These are phyloP conservation scores for Brotula barbata DNA, from an alignment of 2,797 vertebrate species.

Conservation along the genomic window DNA sequence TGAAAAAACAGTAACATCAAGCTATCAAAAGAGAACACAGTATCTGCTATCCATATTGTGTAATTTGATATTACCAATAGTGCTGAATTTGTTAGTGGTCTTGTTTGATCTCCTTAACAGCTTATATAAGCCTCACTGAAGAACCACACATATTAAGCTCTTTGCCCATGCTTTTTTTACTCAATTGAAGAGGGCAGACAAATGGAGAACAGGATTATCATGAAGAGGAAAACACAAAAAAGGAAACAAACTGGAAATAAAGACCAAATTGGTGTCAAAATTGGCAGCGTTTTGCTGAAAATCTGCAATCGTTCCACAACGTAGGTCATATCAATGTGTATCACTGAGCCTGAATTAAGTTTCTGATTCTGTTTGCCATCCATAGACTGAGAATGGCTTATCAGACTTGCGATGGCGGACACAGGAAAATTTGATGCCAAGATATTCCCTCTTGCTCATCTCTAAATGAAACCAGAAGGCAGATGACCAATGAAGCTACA, in stretches of 20 bases:
- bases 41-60: neutral
- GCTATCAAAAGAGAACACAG: too few relatives aligned
- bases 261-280: neutral
- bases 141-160: neutral
- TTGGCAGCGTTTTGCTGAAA: neutral
- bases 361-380: neutral
- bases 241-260: neutral
- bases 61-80: too few relatives aligned
- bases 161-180: neutral
- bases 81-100: neutral
- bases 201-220: neutral
- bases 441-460: neutral
- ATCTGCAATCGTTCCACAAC: too few relatives aligned
- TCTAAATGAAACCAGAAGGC: neutral
- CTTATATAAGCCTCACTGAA: neutral
- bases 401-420: neutral
- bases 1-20: neutral
- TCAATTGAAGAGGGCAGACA: neutral
- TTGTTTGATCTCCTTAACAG: neutral
- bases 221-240: neutral
- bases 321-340: too few relatives aligned
- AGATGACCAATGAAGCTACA: neutral
- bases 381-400: neutral
- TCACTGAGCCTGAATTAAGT: neutral
- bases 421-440: conserved; percentile 23